Base-by-base conservation (phyloP, 2,888 invertebrate species). In the Hyles lineata region DNA sequence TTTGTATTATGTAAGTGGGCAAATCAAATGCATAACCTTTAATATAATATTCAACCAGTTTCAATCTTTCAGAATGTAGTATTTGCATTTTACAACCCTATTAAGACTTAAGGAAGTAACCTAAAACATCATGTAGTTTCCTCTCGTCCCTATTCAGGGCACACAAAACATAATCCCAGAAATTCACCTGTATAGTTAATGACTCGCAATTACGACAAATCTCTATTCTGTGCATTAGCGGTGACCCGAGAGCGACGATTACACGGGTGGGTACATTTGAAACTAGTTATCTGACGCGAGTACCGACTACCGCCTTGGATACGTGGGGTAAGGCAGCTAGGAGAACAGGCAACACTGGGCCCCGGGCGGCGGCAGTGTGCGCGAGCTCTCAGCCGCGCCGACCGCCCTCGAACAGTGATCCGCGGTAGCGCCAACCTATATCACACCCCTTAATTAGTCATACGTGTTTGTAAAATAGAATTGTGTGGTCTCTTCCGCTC, bases 281-380 rank as follows among this genome's bases (percentile, higher is more conserved):
- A 82, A 82, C 80, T 81, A 77, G 77, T 83, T 82, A 78, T 43
- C 43, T 11, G 43, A 11, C 75, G 73, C 58, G 67, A 43, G 21
- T 55, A 7, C 52, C 52, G 7, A 43, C 15, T n/a, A 21, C 35
- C 21, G n/a, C 35, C 35, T 63, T 63, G 67, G 67, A 72, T 19
- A 55, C 17, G 69, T 80, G 77, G 84, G 86, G 85, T 83, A 84
- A 83, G 77, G 78, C 79, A 75, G 79, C 71, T 35, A 58, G 58
- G 43, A 72, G 74, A 75, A 76, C 78, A 86, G 91, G 92, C 88
- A 93, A 91, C 90, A 85, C 88, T 63, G 77, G 77, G 72, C 81
- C 92, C 93, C 93, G 93, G 93, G 93, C 91, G 89, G 88, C 90
- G 92, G 88, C 93, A 94, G 94, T 94, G 85, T 91, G 91, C 93